Conservation (phyloP, 2,797 vertebrate species). For the Odontamblyopus lacepedii region DNA sequence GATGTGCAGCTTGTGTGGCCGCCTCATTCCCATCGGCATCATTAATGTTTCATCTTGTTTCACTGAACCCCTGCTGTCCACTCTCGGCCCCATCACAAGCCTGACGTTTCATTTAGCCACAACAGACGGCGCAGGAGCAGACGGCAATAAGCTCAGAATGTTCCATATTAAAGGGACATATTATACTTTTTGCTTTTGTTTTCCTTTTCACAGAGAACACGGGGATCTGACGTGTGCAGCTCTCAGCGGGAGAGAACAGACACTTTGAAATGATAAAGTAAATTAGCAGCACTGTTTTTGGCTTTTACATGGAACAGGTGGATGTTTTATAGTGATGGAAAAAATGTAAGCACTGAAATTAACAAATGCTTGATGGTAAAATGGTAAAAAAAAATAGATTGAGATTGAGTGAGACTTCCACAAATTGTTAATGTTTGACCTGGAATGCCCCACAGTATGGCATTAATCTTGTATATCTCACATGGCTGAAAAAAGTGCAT, state of each 20-base stretch:
- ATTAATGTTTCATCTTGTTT: slow-evolving; percentile 64
- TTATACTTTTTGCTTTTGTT: not conserved
- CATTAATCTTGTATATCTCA: no score
- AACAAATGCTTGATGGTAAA: no score
- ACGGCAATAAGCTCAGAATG: slow-evolving; percentile 7
- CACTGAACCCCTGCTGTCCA: slow-evolving; percentile 53
- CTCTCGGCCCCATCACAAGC: slow-evolving; percentile 23
- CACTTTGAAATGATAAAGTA: not conserved
- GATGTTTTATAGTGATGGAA: not conserved
- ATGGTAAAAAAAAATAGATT: no score
- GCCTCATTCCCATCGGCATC: slow-evolving; percentile 45
- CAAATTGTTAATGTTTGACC: no score
- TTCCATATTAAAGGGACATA: not conserved
- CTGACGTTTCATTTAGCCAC: slow-evolving; percentile 10
- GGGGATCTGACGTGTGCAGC: not conserved
- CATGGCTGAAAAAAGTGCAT: no score
- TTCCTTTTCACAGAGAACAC: not conserved
- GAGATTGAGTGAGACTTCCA: no score
- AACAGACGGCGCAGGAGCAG: slow-evolving; percentile 13
- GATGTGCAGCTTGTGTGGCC: slow-evolving; percentile 27
- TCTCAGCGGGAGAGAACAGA: not conserved
- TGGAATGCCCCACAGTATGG: no score
- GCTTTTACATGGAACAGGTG: no score
- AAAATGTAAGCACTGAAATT: not conserved
- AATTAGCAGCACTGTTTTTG: not conserved